Evolutionary conservation across 2,797 vertebrate genomes (phyloP), one percentile per base, ranked within the genome.

Genomic region (Sphenopsis melanotis): DNA sequence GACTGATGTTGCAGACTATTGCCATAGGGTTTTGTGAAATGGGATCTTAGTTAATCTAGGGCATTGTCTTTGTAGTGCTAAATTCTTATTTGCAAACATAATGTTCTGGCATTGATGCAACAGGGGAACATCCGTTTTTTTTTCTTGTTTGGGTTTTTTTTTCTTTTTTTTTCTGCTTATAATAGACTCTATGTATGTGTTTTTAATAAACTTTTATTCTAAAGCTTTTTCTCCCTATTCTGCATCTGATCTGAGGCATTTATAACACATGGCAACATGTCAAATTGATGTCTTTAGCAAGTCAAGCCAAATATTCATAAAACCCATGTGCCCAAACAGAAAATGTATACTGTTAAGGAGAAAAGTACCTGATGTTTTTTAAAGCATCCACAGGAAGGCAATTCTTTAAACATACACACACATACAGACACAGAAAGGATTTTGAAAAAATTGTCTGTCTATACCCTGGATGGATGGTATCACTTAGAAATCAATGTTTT

Each of bases 1-100:
- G 97, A 95, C 95, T 96, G 97, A 97, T 97, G 92, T 96, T 96
- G 95, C 92, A 97, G 96, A 96, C 92, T 95, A 96, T 95, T 96
- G 96, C 97, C 97, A 98, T 96, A 97, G 96, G 95, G 96, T 97
- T 97, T 96, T 95, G 87, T 93, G 95, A 96, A 97, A 97, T 96
- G 93, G 95, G 97, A 96, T 97, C 96, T 96, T 97, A 96, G 95
- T 97, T 97, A 96, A 97, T 96, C 95, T 97, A 95, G 94, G 95
- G 92, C 95, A 96, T 95, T 95, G 93, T 93, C 95, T 97, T 95
- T 95, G 96, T 96, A 96, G 88, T 97, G 84, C 88, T 97, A 96
- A 96, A 95, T 96, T 95, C 91, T 96, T 97, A 96, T 96, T 95
- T 97, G 87, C 93, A 95, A 96, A 97, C 95, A 97, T 96, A 97